These are phyloP conservation scores for Halcyon malimbica DNA, from an alignment of 2,113 vertebrate genomes.

Conservation along the genomic window DNA sequence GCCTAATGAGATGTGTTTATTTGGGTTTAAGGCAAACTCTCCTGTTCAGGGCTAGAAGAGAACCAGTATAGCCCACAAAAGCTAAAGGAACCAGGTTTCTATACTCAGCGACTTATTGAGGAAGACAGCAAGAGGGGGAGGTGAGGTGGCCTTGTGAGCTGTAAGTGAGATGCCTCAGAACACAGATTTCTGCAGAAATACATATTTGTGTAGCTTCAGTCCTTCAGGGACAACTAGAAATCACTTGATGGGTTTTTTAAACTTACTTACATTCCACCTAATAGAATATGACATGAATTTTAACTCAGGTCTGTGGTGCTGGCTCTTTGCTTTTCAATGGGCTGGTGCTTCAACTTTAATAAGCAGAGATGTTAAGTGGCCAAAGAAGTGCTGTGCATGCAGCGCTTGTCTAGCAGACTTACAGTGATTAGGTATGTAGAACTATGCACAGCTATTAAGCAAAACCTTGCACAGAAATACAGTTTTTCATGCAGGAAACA, in stretches of 20 bases:
- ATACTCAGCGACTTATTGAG: not conserved
- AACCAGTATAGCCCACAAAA: not conserved
- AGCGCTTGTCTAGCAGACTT: not conserved
- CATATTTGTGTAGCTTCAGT: not conserved
- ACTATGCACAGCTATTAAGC: not conserved
- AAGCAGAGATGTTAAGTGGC: not conserved
- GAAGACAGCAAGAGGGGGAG: not conserved
- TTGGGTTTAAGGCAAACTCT: not conserved
- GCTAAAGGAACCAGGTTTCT: not conserved
- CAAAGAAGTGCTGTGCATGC: not conserved
- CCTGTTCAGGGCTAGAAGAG: not conserved
- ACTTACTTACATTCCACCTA: not conserved
- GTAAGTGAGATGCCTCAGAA: not conserved
- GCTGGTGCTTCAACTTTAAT: not conserved
- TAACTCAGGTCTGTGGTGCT: not conserved
- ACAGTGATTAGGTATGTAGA: not conserved
- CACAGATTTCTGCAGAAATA: not conserved
- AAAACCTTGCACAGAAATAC: not conserved
- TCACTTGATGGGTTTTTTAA: not conserved
- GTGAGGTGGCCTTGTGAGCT: fast-evolving
- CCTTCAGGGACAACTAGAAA: not conserved
- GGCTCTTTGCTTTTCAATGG: not conserved
- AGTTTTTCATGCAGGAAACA: not conserved
- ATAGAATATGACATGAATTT: not conserved
- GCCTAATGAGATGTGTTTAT: not conserved